Percentiles rank a stretch among this genome's conserved stretches.
phyloP scores from a whole-genome alignment of 1,140 invertebrate species.

The Leptopilina boulardi region DNA sequence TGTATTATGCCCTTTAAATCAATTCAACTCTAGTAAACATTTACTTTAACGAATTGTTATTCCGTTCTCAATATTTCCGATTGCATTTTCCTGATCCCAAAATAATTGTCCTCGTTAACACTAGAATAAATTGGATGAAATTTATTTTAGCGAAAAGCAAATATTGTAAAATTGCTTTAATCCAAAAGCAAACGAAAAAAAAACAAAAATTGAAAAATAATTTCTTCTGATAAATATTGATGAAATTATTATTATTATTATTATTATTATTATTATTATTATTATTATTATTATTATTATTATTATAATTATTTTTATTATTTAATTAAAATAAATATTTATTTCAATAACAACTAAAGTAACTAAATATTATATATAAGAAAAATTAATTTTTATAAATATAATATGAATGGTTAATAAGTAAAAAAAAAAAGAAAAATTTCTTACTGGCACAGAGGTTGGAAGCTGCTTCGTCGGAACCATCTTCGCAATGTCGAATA shows the following conservation, averaged over 20 bases:
- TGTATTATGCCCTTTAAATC: background rate
- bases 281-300: no score
- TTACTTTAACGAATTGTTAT: background rate
- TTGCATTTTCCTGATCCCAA: background rate
- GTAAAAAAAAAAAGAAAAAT: background rate
- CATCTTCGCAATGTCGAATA: conserved; percentile 94
- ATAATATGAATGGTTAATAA: no score
- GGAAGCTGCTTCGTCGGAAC: conserved; percentile 90
- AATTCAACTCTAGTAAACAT: background rate
- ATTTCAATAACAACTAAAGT: no score
- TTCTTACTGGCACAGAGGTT: conserved; percentile 88
- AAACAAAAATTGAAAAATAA: background rate
- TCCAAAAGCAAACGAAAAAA: background rate
- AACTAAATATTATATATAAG: no score
- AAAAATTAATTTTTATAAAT: no score
- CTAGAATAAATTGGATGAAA: background rate
- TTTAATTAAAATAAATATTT: no score
- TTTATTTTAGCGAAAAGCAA: background rate
- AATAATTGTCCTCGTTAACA: background rate
- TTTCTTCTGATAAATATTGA: no score
- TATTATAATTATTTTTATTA: no score
- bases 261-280: no score
- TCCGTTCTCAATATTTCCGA: background rate
- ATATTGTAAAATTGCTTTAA: background rate
- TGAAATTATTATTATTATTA: no score